Conservation (phyloP, 2,888 invertebrate genomes). For the Mimachlamys varia region DNA sequence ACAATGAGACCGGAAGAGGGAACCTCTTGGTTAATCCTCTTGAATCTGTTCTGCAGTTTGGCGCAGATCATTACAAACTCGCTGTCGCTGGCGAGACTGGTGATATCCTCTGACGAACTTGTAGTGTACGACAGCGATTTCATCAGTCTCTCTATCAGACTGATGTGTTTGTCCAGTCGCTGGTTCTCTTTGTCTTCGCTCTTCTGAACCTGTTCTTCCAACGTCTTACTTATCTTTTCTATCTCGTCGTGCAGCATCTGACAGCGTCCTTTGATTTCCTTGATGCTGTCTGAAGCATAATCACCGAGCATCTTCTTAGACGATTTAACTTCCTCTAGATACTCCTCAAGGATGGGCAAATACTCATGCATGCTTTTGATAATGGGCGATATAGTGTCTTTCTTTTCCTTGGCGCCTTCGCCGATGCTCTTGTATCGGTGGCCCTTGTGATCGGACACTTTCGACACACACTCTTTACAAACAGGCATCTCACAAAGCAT, state of each 20-base stretch:
- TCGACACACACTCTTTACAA: constrained; percentile 52
- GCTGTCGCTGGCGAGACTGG: constrained; percentile 61
- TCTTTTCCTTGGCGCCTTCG: constrained; percentile 58
- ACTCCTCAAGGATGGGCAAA: constrained; percentile 61
- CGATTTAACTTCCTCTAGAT: constrained; percentile 56
- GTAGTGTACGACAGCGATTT: constrained; percentile 60
- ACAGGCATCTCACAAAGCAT: constrained; percentile 53
- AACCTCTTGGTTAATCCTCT: constrained; percentile 63
- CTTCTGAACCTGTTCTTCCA: constrained; percentile 60
- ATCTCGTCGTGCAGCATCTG: constrained; percentile 62
- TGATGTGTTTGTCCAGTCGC: constrained; percentile 55
- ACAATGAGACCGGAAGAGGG: constrained; percentile 54
- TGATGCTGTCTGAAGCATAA: constrained; percentile 60
- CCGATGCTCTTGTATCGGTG: constrained; percentile 60
- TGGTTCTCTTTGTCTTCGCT: constrained; percentile 58
- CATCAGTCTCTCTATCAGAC: constrained; percentile 53
- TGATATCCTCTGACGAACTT: constrained; percentile 60
- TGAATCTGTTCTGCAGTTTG: constrained; percentile 61
- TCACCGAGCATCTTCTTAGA: constrained; percentile 58
- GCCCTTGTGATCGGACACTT: constrained; percentile 61
- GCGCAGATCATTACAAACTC: constrained; percentile 59
- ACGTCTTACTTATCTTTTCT: constrained; percentile 60
- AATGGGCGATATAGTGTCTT: constrained; percentile 59
- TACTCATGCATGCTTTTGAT: constrained; percentile 66
- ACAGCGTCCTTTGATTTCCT: constrained; percentile 59